These are phyloP conservation scores for Bicyclus anynana DNA, from an alignment of 1,140 invertebrate species.

Conservation along the genomic window DNA sequence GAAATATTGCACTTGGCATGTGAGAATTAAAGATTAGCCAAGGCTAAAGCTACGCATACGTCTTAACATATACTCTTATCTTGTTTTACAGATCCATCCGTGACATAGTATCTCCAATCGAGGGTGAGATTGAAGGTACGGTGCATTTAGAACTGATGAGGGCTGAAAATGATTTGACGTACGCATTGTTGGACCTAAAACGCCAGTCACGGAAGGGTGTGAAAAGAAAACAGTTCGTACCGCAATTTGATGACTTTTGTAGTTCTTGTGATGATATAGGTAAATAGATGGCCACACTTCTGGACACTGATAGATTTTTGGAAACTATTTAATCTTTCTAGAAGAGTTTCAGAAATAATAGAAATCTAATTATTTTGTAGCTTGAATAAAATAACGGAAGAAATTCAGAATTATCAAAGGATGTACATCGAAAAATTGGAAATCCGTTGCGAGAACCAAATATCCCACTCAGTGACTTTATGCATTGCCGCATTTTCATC, in stretches of 20 bases:
- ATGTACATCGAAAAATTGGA: conserved; percentile 81
- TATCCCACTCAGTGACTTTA: conserved; percentile 68
- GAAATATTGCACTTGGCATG: no score
- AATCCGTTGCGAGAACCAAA: conserved; percentile 80
- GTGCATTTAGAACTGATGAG: conserved; percentile 76
- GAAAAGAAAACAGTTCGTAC: conserved; percentile 29
- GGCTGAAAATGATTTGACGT: conserved; percentile 80
- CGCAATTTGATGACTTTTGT: no score
- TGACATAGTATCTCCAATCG: conserved; percentile 38
- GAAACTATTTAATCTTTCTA: no score
- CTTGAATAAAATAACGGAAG: conserved; percentile 31
- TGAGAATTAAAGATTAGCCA: no score
- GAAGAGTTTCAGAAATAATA: no score
- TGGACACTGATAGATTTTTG: conserved; percentile 9
- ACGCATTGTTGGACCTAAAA: conserved; percentile 44
- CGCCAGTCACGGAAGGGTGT: conserved; percentile 26
- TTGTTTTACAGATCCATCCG: conserved; percentile 41
- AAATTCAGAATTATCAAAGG: conserved; percentile 67
- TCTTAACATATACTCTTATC: no score
- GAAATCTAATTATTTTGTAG: no score
- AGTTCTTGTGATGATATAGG: no score
- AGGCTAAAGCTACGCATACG: no score
- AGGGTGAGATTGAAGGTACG: conserved; percentile 66
- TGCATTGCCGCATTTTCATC: conserved; percentile 79
- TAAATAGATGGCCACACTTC: no score